A percentile compares a stretch with the other conserved stretches of the same genome.
These are phyloP conservation scores for Drosophila austrosaltans DNA, from an alignment of 2,888 invertebrate species.

Conservation along the genomic window DNA sequence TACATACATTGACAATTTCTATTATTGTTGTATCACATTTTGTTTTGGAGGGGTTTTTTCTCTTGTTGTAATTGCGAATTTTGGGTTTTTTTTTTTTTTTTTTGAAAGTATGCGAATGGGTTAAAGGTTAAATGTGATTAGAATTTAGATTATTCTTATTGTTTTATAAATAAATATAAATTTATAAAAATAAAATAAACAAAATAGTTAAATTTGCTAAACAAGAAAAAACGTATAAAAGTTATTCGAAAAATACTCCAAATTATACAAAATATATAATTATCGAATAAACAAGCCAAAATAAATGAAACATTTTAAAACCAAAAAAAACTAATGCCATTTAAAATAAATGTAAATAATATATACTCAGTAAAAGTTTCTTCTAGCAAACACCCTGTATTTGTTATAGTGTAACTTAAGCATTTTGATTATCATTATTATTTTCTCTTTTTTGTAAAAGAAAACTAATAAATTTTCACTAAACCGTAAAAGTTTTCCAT, in stretches of 20 bases:
- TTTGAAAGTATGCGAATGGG: background rate
- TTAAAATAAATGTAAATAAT: no score
- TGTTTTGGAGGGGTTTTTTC: background rate
- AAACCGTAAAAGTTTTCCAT: slow-evolving; percentile 5
- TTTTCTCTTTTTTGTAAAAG: background rate
- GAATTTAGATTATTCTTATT: background rate
- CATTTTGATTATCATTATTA: no score
- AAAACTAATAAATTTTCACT: slow-evolving; percentile 41
- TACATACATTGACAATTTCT: slow-evolving; percentile 33
- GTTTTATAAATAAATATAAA: background rate
- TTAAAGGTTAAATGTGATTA: background rate
- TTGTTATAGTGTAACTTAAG: background rate
- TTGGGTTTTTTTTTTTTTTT: background rate
- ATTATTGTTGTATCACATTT: slow-evolving; percentile 22
- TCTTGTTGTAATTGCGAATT: slow-evolving; percentile 2
- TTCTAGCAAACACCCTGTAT: background rate
- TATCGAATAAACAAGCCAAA: no score
- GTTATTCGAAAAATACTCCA: background rate
- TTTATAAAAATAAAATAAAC: background rate
- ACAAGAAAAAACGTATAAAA: background rate
- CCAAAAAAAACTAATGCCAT: no score
- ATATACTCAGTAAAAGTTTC: background rate
- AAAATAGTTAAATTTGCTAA: no score
- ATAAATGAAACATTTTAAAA: no score
- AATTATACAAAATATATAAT: background rate